Evolutionary conservation across 1,140 invertebrate genomes (phyloP).

Genomic region (Macrocentrus cingulum): DNA sequence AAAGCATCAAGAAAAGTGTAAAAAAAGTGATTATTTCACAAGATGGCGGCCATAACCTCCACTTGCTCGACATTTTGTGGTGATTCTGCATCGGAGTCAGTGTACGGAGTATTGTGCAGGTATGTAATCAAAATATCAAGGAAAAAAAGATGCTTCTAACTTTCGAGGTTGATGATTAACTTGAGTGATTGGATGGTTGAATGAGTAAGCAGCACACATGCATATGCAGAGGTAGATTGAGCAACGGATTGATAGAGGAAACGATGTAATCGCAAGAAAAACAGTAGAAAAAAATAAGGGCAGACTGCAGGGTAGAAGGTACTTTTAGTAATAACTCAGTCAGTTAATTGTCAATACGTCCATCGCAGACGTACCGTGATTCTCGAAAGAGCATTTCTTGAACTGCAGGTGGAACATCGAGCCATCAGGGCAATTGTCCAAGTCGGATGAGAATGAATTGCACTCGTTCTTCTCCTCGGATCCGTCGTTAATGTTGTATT

Average conservation of each 20-base stretch:
- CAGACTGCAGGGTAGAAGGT: conserved; percentile 17
- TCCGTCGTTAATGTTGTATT: conserved; percentile 63
- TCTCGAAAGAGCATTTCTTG: conserved; percentile 61
- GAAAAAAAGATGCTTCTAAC: background rate
- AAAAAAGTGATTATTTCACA: background rate
- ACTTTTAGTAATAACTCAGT: conserved; percentile 23
- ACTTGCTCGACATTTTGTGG: background rate
- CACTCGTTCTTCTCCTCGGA: conserved; percentile 60
- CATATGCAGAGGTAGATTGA: too few species aligned
- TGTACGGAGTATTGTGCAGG: too few species aligned
- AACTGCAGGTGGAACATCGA: conserved; percentile 65
- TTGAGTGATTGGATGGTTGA: conserved; percentile 5
- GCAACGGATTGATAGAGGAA: background rate
- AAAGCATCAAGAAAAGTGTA: conserved; percentile 14
- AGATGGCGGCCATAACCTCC: background rate
- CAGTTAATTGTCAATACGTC: conserved; percentile 23
- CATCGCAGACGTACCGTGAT: conserved; percentile 55
- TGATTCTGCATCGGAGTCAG: conserved; percentile 7
- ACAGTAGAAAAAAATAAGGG: conserved; percentile 14
- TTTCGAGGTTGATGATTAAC: conserved; percentile 2
- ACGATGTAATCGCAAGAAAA: conserved; percentile 8
- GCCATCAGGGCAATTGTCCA: conserved; percentile 69
- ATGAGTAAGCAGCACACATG: background rate
- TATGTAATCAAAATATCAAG: conserved; percentile 13
- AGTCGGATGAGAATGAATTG: conserved; percentile 60